These are phyloP conservation scores for Petaurus breviceps DNA, from an alignment of 2,113 vertebrate species.

Conservation along the genomic window DNA sequence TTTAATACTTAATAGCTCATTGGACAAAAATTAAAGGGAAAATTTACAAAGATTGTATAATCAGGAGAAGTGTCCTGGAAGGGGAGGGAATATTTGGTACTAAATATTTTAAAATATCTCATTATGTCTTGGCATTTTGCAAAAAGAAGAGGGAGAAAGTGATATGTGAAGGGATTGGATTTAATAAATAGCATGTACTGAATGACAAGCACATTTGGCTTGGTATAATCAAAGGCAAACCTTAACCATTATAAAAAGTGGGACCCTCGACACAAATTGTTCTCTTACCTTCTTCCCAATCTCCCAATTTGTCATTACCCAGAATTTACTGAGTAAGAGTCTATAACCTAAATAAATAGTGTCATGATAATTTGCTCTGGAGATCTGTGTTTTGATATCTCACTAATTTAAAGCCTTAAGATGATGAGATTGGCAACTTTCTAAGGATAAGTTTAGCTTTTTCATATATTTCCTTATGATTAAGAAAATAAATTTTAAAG, in stretches of 20 bases:
- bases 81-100: neutral
- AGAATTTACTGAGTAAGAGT: neutral
- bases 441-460: conserved; percentile 52
- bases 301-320: neutral
- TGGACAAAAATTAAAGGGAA: neutral
- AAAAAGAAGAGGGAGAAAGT: neutral
- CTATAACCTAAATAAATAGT: neutral
- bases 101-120: neutral
- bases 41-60: neutral
- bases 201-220: neutral
- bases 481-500: conserved; percentile 62
- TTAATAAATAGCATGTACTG: neutral
- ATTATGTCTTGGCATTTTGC: neutral
- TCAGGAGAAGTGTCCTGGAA: neutral
- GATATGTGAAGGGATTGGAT: neutral
- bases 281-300: neutral
- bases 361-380: conserved; percentile 12
- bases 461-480: conserved; percentile 52
- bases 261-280: neutral
- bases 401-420: conserved; percentile 44
- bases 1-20: neutral
- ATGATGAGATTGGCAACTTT: conserved; percentile 34
- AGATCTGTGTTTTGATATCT: conserved; percentile 36
- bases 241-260: neutral
- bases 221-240: neutral